A percentile compares a stretch with the other conserved stretches of the same genome.
Conservation (phyloP, 2,888 invertebrate species). For the Saturnia japonica region DNA sequence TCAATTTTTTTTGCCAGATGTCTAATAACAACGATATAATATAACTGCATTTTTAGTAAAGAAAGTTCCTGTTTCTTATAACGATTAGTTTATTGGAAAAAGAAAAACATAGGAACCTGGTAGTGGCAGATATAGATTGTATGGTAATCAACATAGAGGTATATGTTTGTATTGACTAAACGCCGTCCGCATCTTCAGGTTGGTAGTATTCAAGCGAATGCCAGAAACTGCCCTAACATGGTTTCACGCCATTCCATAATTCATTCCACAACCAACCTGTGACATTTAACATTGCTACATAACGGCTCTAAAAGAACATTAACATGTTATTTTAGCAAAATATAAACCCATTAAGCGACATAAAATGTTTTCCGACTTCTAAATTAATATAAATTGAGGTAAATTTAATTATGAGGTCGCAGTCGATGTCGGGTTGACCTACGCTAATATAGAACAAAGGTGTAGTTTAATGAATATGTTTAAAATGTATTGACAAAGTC, state of each 20-base stretch:
- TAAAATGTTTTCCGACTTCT: conserved; percentile 32
- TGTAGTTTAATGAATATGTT: neutral
- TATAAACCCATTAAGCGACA: conserved; percentile 33
- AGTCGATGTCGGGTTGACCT: conserved; percentile 20
- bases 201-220: neutral
- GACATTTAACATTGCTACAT: neutral
- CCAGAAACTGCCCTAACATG: neutral
- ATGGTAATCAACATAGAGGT: too few relatives aligned
- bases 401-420: conserved; percentile 37
- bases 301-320: neutral
- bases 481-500: neutral
- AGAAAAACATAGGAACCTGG: too few relatives aligned
- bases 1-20: too few relatives aligned
- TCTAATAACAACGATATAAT: too few relatives aligned
- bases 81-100: too few relatives aligned
- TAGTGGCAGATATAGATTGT: too few relatives aligned
- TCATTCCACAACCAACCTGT: neutral
- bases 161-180: too few relatives aligned
- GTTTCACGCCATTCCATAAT: neutral
- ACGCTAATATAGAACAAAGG: neutral
- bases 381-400: conserved; percentile 49
- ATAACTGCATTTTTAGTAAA: too few relatives aligned
- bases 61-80: too few relatives aligned
- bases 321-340: conserved; percentile 12
- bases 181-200: neutral